Evolutionary conservation across 53 echinoderm and acorn worm genomes (phyloP), one percentile per base, ranked within the genome.

Genomic region (Antedon mediterranea): DNA sequence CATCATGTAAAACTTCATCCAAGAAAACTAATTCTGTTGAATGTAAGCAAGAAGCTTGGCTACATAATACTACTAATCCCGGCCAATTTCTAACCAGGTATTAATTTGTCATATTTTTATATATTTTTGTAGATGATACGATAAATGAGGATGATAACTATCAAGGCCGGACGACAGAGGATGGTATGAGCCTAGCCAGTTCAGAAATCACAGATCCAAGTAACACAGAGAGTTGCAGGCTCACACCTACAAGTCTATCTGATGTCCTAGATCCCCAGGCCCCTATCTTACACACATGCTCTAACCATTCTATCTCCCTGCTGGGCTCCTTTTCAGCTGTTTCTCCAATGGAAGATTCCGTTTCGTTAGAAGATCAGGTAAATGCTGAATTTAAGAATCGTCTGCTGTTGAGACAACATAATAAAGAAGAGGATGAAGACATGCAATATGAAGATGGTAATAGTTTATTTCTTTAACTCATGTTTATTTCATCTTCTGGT

Each of bases 231-330:
- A 73, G 34, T n/a, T 78, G 77, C 42, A 43, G 86, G 31, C 79
- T 93, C 78, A 93, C 90, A 23, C 89, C 94, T 32, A 91, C 94
- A 30, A 90, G 90, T 73, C 88, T 93, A 74, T 81, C 90, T 0
- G 93, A 93, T 34, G 81, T 90, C 72, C 86, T 93, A 14, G 85
- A 77, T 73, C 79, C 83, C 75, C 90, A 57, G 57, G 57, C 57
- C 23, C 57, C 57, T 57, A 57, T 57, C 9, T 18, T 57, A 26
- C 57, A 57, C 23, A 57, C 57, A 57, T 15, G 9, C 2, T 57
- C 57, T 11, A 57, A 26, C 23, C 57, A 57, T 23, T 57, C 57
- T 18, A 57, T 57, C 9, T 57, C 57, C 14, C 23, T 57, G 57
- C 57, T 57, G 23, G 57, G 57, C 57, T 57, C 57, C 7, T 57